Base-by-base conservation (phyloP, 2,888 invertebrate genomes). In the Hemistola chrysoprasaria region DNA sequence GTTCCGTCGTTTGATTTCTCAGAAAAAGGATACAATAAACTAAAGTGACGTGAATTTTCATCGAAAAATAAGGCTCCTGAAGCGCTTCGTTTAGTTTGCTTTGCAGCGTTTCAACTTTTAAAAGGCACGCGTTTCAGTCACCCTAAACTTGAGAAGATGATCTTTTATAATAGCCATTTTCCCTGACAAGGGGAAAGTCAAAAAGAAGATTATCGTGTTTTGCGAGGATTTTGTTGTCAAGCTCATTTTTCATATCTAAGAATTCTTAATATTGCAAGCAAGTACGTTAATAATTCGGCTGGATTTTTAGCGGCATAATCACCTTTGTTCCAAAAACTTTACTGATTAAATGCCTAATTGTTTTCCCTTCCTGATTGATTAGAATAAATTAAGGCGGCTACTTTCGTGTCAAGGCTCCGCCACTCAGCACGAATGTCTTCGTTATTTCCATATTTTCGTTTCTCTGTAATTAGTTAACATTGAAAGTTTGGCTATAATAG, bases 361-460 rank as follows among this genome's bases (percentile, higher is more conserved):
- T 41, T 36, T 34, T 22, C 9, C 11, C 20, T 24, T 32, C 21
- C 41, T 40, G 48, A 48, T 50, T 50, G 46, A 48, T 50, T 44
- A 30, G 25, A 11, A 25, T 39, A 36, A 49, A 51, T 47, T 40
- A 22, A 40, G 54, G 39, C 42, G 35, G 44, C 29, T 37, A 44
- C 40, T 40, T 51, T 46, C 51, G 49, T 51, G 51, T 28, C 43
- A 45, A 43, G 49, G 49, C 40, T 47, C 45, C 39, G 39, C 45
- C 39, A 40, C 38, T 43, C 24, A 11, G 20, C 49, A 51, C 49
- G 47, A 49, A 45, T 39, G 31, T 31, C 31, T 23, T 37, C 9
- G 32, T 46, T 46, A 41, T 43, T 50, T 41, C 9, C 41, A 47
- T 49, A 43, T 33, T 45, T 49, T 43, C 24, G 25, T 44, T 47